These are phyloP conservation scores for honey bee (Apis mellifera) DNA, from an alignment of 1,140 invertebrate genomes.

Conservation along the genomic window Amel_HAv3.1 CM009933.2:8618501-8619000, in stretches of 20 bases:
- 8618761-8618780: neutral
- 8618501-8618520: too few species aligned
- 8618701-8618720: too few species aligned
- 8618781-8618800: neutral
- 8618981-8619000: slow-evolving; percentile 37
- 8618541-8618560: too few species aligned
- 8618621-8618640: too few species aligned
- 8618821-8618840: slow-evolving; percentile 1
- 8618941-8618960: slow-evolving; percentile 52
- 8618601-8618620: too few species aligned
- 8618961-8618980: slow-evolving; percentile 32
- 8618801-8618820: slow-evolving; percentile 3
- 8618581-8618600: too few species aligned
- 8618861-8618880: slow-evolving; percentile 3
- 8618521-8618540: too few species aligned
- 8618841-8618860: slow-evolving; percentile 8
- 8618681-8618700: too few species aligned
- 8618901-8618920: slow-evolving; percentile 67
- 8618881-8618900: slow-evolving; percentile 69
- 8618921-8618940: slow-evolving; percentile 12
- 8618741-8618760: neutral
- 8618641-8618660: too few species aligned
- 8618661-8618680: too few species aligned
- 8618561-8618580: too few species aligned
- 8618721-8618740: too few species aligned